These are phyloP conservation scores for Vannuccia rotundouncinata DNA, from an alignment of 2,888 invertebrate genomes.

Conservation along the genomic window DNA sequence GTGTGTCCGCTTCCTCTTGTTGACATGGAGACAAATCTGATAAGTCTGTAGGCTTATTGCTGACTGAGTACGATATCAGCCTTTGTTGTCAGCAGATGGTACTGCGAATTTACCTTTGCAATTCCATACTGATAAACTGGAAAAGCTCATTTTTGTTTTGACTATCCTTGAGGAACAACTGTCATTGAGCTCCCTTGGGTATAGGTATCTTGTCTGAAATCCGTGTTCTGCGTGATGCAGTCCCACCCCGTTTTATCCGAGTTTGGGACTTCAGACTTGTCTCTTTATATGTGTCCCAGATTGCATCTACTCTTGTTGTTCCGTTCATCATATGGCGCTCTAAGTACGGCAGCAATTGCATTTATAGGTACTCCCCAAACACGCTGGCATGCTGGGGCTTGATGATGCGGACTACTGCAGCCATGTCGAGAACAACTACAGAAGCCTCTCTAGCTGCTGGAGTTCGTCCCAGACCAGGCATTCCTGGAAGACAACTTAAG, in stretches of 20 bases:
- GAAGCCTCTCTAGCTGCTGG: constrained; percentile 28
- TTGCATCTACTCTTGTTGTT: constrained; percentile 26
- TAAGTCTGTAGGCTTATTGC: neutral
- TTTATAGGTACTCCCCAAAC: constrained; percentile 29
- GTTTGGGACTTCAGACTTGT: constrained; percentile 14
- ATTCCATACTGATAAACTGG: constrained; percentile 18
- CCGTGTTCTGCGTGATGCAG: constrained; percentile 23
- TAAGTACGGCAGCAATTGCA: constrained; percentile 25
- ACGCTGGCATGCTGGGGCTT: constrained; percentile 31
- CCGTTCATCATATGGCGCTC: constrained; percentile 1
- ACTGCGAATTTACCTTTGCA: constrained; percentile 9
- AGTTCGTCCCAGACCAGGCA: constrained; percentile 35
- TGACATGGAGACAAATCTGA: neutral
- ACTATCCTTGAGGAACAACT: constrained; percentile 25
- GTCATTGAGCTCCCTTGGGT: constrained; percentile 23
- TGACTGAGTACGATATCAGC: neutral
- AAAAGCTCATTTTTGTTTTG: constrained; percentile 25
- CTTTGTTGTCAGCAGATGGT: constrained; percentile 19
- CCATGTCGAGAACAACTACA: constrained; percentile 21
- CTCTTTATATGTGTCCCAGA: constrained; percentile 24
- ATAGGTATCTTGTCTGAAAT: constrained; percentile 11
- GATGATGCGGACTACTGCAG: constrained; percentile 30
- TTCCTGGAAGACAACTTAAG: constrained; percentile 26
- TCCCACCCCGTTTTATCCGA: constrained; percentile 18
- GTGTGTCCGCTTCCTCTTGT: constrained; percentile 28